Evolutionary conservation across 2,888 invertebrate species (phyloP).

Genomic region (Mythimna loreyi): DNA sequence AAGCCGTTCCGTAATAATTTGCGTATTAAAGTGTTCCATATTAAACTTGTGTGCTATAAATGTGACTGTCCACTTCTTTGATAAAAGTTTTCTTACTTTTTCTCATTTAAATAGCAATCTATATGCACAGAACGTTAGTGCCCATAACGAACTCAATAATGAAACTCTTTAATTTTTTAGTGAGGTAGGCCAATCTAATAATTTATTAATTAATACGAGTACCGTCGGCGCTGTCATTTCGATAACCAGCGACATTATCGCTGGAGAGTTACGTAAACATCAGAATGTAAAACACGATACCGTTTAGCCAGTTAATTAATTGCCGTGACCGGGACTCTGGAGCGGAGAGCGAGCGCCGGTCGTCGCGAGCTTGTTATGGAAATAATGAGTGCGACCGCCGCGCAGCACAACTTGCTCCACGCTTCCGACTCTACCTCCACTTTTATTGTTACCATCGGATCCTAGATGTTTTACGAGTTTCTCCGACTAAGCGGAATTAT

Average conservation of each 20-base stretch:
- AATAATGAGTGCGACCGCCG: conserved; percentile 86
- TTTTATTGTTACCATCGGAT: conserved; percentile 79
- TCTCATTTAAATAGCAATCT: conserved; percentile 85
- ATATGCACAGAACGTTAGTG: conserved; percentile 83
- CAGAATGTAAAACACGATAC: conserved; percentile 89
- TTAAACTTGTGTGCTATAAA: conserved; percentile 46
- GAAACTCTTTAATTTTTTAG: conserved; percentile 87
- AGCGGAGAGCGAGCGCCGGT: conserved; percentile 74
- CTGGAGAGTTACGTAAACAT: conserved; percentile 89
- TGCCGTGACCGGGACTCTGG: conserved; percentile 83
- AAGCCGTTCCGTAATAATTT: conserved; percentile 39
- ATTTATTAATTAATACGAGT: conserved; percentile 88
- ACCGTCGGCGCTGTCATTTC: conserved; percentile 81
- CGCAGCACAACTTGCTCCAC: conserved; percentile 78
- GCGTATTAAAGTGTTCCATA: conserved; percentile 33
- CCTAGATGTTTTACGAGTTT: conserved; percentile 75
- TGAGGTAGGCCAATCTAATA: conserved; percentile 84
- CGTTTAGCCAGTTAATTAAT: conserved; percentile 90
- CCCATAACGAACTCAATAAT: conserved; percentile 84
- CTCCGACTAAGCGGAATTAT: conserved; percentile 69
- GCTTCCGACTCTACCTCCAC: conserved; percentile 65
- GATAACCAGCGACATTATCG: conserved; percentile 85
- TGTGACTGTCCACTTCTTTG: conserved; percentile 58
- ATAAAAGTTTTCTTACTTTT: conserved; percentile 74
- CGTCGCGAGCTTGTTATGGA: conserved; percentile 87